Conservation (phyloP, 2,888 invertebrate species). For the Bellardia bayeri region DNA sequence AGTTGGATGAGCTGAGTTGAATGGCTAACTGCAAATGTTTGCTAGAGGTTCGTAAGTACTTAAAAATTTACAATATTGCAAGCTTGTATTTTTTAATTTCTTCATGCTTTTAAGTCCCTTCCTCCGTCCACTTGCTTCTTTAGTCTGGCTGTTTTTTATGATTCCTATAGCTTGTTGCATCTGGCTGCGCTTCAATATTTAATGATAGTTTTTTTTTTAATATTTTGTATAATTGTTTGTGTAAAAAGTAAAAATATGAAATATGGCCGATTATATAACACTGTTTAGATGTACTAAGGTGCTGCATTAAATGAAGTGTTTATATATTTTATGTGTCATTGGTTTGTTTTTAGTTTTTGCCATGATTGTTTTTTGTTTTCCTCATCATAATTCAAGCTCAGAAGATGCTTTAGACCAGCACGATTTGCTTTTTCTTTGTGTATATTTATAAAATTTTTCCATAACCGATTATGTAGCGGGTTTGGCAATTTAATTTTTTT, state of each 20-base stretch:
- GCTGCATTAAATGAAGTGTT: constrained; percentile 53
- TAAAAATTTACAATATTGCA: constrained; percentile 42
- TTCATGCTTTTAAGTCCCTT: background rate
- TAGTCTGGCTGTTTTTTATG: background rate
- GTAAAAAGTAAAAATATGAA: constrained; percentile 66
- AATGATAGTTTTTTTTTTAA: constrained; percentile 16
- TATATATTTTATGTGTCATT: constrained; percentile 50
- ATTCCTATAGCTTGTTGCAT: constrained; percentile 40
- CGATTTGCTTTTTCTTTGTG: background rate
- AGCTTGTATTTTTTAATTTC: constrained; percentile 3
- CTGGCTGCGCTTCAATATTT: constrained; percentile 51
- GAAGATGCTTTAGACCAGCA: background rate
- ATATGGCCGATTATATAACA: constrained; percentile 64
- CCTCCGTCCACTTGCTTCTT: constrained; percentile 13
- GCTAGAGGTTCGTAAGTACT: constrained; percentile 20
- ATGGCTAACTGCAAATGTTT: constrained; percentile 20
- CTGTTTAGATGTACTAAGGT: constrained; percentile 54
- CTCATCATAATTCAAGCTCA: background rate
- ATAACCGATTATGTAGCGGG: constrained; percentile 42
- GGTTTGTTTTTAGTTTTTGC: background rate
- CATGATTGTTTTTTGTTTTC: background rate
- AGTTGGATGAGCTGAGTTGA: constrained; percentile 45
- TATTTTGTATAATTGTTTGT: constrained; percentile 39
- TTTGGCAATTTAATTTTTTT: background rate
- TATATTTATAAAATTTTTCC: background rate